These are phyloP conservation scores for Lindbergichthys nudifrons DNA, from an alignment of 2,797 vertebrate genomes.

Conservation along the genomic window DNA sequence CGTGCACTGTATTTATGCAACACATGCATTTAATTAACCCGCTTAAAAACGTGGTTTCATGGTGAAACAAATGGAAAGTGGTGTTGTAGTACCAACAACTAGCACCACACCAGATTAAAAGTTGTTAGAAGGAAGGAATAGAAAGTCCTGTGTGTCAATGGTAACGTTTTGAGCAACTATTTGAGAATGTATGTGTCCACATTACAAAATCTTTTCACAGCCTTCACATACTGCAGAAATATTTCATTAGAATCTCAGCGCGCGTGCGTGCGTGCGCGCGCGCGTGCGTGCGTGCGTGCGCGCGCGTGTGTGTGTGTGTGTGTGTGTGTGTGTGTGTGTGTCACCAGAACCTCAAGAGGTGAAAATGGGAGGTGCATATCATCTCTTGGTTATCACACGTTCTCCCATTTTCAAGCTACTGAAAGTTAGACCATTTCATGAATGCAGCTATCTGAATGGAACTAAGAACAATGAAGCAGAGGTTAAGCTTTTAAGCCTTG, in stretches of 20 bases:
- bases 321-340: neutral
- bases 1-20: too few relatives aligned
- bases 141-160: neutral
- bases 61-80: neutral
- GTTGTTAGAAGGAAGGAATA: neutral
- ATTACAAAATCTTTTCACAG: neutral
- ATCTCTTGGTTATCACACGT: conserved; percentile 7
- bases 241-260: neutral
- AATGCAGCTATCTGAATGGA: conserved; percentile 38
- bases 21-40: neutral
- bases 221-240: neutral
- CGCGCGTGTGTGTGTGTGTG: too few relatives aligned
- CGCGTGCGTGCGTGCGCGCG: too few relatives aligned
- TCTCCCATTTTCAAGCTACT: neutral
- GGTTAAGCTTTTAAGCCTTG: conserved; percentile 45
- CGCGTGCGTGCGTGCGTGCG: too few relatives aligned
- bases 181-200: neutral
- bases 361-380: conserved; percentile 37
- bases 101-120: neutral
- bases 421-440: conserved; percentile 42
- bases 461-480: conserved; percentile 28
- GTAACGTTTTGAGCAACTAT: neutral
- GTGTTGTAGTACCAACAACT: neutral
- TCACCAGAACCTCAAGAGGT: conserved; percentile 1
- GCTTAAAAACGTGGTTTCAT: neutral